phyloP scores from a whole-genome alignment of 2,113 vertebrate species.

The Atherinomorus stipes region DNA sequence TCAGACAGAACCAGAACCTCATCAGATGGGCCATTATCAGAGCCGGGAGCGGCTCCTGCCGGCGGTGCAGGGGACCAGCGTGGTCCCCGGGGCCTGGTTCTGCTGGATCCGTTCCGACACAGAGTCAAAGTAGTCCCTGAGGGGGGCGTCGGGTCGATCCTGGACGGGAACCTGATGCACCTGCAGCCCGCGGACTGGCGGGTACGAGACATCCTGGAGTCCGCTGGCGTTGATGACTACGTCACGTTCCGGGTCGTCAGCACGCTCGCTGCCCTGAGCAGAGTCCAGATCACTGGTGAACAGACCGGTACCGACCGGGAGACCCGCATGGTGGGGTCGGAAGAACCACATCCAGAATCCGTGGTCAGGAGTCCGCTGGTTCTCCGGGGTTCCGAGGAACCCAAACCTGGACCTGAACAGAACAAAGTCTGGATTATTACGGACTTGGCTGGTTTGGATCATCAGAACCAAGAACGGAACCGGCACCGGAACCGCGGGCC shows the following conservation, averaged over 20 bases:
- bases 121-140: constrained; percentile 76
- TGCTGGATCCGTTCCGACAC: constrained; percentile 73
- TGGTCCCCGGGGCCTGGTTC: constrained; percentile 64
- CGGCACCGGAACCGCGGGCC: too few relatives aligned
- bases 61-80: constrained; percentile 80
- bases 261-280: constrained; percentile 65
- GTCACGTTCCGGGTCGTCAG: constrained; percentile 77
- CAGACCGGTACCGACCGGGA: constrained; percentile 75
- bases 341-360: not conserved
- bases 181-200: constrained; percentile 25
- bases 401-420: too few relatives aligned
- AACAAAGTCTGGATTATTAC: too few relatives aligned
- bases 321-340: constrained; percentile 36
- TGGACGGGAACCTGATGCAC: constrained; percentile 72
- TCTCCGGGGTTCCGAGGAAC: too few relatives aligned
- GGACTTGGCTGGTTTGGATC: too few relatives aligned
- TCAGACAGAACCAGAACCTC: constrained; percentile 61
- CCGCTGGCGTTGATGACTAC: constrained; percentile 69
- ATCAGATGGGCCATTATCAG: constrained; percentile 84
- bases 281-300: constrained; percentile 75
- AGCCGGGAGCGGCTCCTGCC: constrained; percentile 81
- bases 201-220: constrained; percentile 50
- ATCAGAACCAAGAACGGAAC: too few relatives aligned
- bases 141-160: constrained; percentile 60
- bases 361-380: too few relatives aligned